phyloP scores from a whole-genome alignment of 2,888 invertebrate species.

The Rhimphoctona megacephalus region DNA sequence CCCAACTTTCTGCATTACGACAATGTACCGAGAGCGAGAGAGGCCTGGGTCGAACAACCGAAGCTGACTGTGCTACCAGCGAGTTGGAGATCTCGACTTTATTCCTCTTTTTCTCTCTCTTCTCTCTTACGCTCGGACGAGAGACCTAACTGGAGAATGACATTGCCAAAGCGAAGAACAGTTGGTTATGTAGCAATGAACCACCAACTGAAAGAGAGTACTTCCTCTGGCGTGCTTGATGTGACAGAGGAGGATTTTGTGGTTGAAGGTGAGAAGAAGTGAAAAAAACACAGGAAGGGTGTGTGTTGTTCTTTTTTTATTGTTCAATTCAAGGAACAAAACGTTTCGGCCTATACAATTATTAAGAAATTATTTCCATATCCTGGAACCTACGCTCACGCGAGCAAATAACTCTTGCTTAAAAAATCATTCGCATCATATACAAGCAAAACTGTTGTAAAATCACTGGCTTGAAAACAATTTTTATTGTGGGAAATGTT shows the following conservation, averaged over 20 bases:
- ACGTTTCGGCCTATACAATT: not conserved
- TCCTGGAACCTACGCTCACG: not conserved
- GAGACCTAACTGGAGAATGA: slow-evolving; percentile 41
- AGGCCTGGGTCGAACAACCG: slow-evolving; percentile 44
- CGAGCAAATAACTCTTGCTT: not conserved
- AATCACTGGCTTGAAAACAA: not conserved
- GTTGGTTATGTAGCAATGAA: slow-evolving; percentile 31
- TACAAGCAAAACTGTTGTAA: not conserved
- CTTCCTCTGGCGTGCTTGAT: slow-evolving; percentile 10
- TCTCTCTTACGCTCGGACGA: slow-evolving; percentile 5
- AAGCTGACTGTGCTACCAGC: slow-evolving; percentile 28
- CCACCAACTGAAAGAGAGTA: slow-evolving; percentile 40
- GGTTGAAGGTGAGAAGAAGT: slow-evolving; percentile 13
- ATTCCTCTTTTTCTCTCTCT: not conserved
- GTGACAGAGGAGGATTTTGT: slow-evolving; percentile 11
- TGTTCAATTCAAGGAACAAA: not conserved
- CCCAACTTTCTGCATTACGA: slow-evolving; percentile 80
- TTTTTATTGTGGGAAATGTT: not conserved
- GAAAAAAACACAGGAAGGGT: not conserved
- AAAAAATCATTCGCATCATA: too few species aligned
- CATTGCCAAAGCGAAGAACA: slow-evolving; percentile 36
- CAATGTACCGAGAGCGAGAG: slow-evolving; percentile 71
- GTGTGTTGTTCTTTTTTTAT: not conserved
- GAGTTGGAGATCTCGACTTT: slow-evolving; percentile 29
- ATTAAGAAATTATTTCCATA: not conserved